Conservation (phyloP, 1,140 invertebrate species). For the Sycobia sp. region DNA sequence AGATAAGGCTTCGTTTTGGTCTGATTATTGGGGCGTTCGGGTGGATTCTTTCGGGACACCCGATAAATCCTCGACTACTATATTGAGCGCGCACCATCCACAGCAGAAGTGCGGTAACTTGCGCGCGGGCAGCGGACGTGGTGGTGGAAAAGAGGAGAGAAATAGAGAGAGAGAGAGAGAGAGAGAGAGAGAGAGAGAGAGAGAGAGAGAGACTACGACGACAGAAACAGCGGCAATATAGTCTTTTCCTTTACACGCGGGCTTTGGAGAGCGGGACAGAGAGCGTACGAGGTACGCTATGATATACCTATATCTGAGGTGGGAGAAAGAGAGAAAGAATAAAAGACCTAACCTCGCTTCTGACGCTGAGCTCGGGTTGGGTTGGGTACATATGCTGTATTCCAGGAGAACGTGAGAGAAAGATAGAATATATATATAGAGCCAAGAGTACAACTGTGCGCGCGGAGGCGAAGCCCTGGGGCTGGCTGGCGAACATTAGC, state of each 20-base stretch:
- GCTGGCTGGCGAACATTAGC: too few relatives aligned
- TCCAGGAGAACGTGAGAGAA: too few relatives aligned
- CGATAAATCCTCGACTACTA: too few relatives aligned
- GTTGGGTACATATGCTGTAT: too few relatives aligned
- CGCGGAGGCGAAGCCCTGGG: slow-evolving; percentile 25
- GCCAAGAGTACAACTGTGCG: not conserved
- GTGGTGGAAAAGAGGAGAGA: slow-evolving; percentile 22
- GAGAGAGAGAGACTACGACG: not conserved
- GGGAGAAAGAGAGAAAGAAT: too few relatives aligned
- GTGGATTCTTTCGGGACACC: too few relatives aligned
- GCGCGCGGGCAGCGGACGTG: slow-evolving; percentile 30
- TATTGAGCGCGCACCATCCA: slow-evolving; percentile 22
- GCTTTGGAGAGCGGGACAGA: not conserved
- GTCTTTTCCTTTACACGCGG: slow-evolving; percentile 54
- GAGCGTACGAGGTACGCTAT: not conserved
- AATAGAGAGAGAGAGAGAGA: not conserved
- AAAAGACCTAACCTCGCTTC: slow-evolving; percentile 49
- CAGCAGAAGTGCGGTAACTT: slow-evolving; percentile 13
- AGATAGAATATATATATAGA: too few relatives aligned
- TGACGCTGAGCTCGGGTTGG: slow-evolving; percentile 25
- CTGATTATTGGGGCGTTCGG: too few relatives aligned
- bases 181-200: not conserved
- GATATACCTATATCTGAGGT: too few relatives aligned
- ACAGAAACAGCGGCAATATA: too few relatives aligned
- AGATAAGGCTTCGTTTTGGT: too few relatives aligned